These are phyloP conservation scores for Corythornis madagascariensis DNA, from an alignment of 2,113 vertebrate genomes.

Conservation along the genomic window DNA sequence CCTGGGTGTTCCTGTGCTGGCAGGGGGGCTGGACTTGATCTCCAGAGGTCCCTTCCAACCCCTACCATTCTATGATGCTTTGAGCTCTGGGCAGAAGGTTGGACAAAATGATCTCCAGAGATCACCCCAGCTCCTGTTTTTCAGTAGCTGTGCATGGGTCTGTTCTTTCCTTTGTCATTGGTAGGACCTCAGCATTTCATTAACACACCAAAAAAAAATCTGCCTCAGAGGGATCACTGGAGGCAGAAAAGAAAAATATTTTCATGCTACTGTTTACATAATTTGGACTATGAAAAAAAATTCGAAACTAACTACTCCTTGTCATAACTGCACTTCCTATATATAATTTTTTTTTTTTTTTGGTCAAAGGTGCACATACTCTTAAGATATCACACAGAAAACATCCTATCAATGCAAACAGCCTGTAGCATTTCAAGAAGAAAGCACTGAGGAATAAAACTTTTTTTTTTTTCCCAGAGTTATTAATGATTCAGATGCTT, in stretches of 20 bases:
- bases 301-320: neutral
- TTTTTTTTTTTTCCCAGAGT: neutral
- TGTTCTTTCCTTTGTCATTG: neutral
- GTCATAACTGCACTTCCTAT: neutral
- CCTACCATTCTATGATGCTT: neutral
- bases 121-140: neutral
- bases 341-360: neutral
- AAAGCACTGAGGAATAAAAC: neutral
- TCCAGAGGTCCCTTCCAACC: too few species aligned
- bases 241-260: neutral
- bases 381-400: neutral
- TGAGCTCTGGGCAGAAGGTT: neutral
- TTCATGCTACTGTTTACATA: neutral
- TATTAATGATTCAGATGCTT: neutral
- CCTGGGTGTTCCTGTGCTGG: too few species aligned
- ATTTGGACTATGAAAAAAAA: neutral
- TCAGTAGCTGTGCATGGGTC: neutral
- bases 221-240: neutral
- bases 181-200: neutral
- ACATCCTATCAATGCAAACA: neutral
- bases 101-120: neutral
- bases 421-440: neutral
- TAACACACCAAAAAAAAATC: neutral
- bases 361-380: neutral
- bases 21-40: too few species aligned